These are phyloP conservation scores for Riptortus pedestris DNA, from an alignment of 1,140 invertebrate species.

Conservation along the genomic window DNA sequence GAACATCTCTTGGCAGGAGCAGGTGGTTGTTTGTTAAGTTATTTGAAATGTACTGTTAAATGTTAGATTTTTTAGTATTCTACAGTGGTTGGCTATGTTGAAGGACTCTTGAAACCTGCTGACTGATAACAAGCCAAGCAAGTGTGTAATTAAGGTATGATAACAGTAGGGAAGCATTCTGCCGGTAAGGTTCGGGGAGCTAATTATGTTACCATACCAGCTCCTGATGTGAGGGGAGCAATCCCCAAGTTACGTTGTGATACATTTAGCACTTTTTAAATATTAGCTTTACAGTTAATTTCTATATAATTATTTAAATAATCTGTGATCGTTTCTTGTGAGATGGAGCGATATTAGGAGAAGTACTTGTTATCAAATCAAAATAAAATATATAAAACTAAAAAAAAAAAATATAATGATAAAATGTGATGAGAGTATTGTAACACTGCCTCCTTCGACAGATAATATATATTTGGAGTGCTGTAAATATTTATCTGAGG, in stretches of 20 bases:
- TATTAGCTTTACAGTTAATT: slow-evolving; percentile 21
- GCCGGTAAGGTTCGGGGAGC: not conserved
- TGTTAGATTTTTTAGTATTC: too few relatives aligned
- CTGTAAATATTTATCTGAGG: slow-evolving; percentile 27
- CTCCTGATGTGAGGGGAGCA: not conserved
- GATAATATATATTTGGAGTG: slow-evolving; percentile 28
- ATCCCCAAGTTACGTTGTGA: not conserved
- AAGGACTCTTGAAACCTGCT: too few relatives aligned
- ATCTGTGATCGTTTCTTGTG: slow-evolving; percentile 28
- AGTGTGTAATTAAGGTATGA: too few relatives aligned
- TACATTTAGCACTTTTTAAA: slow-evolving; percentile 4
- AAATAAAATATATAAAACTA: slow-evolving; percentile 11
- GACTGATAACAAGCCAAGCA: too few relatives aligned
- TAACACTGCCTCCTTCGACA: slow-evolving; percentile 27
- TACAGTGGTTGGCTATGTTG: too few relatives aligned
- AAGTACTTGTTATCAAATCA: slow-evolving; percentile 24
- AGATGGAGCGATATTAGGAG: slow-evolving; percentile 20
- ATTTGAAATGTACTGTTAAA: too few relatives aligned
- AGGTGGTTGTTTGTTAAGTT: too few relatives aligned
- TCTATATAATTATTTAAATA: slow-evolving; percentile 24
- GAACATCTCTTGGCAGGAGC: too few relatives aligned
- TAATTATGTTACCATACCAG: not conserved
- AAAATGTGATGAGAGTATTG: slow-evolving; percentile 28
- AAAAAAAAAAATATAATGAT: slow-evolving; percentile 20
- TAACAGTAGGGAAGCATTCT: too few relatives aligned